Evolutionary conservation across 2,797 vertebrate species (phyloP).

Genomic region (Peromyscus eremicus): DNA sequence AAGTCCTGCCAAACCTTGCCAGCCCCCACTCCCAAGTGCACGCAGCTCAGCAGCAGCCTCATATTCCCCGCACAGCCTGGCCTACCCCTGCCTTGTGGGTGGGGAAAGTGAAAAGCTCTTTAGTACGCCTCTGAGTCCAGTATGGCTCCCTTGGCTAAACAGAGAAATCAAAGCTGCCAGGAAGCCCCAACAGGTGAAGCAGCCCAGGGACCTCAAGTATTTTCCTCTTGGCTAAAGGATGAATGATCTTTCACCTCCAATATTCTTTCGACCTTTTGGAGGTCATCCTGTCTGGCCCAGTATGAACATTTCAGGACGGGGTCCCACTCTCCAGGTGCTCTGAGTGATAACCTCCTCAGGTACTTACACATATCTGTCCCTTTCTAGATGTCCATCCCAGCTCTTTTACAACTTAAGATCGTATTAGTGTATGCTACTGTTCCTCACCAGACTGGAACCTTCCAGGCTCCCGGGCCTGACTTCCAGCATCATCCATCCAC

Average conservation of each 20-base stretch:
- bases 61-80: slow-evolving; percentile 3
- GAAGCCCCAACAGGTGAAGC: slow-evolving; percentile 5
- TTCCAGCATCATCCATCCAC: background rate
- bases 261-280: slow-evolving; percentile 3
- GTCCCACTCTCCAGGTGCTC: background rate
- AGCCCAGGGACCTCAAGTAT: background rate
- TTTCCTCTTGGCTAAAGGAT: background rate
- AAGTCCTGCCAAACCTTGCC: slow-evolving; percentile 66
- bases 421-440: background rate
- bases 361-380: background rate
- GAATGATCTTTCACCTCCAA: background rate
- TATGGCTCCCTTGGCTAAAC: background rate
- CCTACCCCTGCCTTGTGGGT: background rate
- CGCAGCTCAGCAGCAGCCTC: slow-evolving; percentile 78
- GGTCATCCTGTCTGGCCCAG: background rate
- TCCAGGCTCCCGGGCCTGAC: background rate
- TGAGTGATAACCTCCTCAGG: background rate
- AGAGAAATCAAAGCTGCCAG: slow-evolving; percentile 18
- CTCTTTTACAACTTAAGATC: background rate
- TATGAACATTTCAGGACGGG: slow-evolving; percentile 8
- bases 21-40: slow-evolving; percentile 76
- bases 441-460: background rate
- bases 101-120: background rate
- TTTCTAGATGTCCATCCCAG: background rate
- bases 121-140: background rate